Evolutionary conservation across 2,888 invertebrate species (phyloP).

Genomic region (Leptogaster cylindrica): DNA sequence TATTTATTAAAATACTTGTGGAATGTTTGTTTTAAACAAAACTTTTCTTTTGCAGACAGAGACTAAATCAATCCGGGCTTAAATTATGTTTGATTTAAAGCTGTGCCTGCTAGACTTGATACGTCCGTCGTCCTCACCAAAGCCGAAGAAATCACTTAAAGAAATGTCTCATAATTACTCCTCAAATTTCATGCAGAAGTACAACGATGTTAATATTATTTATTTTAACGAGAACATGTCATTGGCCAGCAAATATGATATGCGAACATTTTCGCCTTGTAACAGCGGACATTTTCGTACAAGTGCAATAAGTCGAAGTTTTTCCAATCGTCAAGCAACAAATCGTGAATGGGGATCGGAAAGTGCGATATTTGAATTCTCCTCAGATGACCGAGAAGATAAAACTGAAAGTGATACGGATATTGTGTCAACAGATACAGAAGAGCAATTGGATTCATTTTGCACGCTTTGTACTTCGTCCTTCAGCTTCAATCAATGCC

Average conservation of each 20-base stretch:
- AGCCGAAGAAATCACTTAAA: conserved; percentile 59
- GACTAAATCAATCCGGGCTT: no score
- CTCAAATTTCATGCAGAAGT: conserved; percentile 58
- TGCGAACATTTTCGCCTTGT: conserved; percentile 53
- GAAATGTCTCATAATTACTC: conserved; percentile 58
- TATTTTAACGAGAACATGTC: conserved; percentile 62
- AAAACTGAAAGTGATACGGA: conserved; percentile 39
- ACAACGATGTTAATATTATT: conserved; percentile 58
- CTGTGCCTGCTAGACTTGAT: conserved; percentile 59
- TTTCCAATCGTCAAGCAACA: conserved; percentile 44
- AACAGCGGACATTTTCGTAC: conserved; percentile 50
- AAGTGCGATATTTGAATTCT: conserved; percentile 56
- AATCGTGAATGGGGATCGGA: conserved; percentile 51
- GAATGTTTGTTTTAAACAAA: no score
- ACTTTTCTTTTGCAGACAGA: no score
- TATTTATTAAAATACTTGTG: no score
- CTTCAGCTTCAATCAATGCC: conserved; percentile 61
- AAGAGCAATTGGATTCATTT: conserved; percentile 56
- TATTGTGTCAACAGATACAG: neutral
- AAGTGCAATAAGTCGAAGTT: conserved; percentile 53
- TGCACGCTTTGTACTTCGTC: conserved; percentile 61
- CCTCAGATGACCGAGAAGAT: conserved; percentile 54
- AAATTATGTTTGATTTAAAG: conserved; percentile 59
- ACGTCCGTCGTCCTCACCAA: conserved; percentile 51
- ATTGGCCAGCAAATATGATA: conserved; percentile 60